Conservation (phyloP, 2,797 vertebrate genomes). For the Siniperca undulata region DNA sequence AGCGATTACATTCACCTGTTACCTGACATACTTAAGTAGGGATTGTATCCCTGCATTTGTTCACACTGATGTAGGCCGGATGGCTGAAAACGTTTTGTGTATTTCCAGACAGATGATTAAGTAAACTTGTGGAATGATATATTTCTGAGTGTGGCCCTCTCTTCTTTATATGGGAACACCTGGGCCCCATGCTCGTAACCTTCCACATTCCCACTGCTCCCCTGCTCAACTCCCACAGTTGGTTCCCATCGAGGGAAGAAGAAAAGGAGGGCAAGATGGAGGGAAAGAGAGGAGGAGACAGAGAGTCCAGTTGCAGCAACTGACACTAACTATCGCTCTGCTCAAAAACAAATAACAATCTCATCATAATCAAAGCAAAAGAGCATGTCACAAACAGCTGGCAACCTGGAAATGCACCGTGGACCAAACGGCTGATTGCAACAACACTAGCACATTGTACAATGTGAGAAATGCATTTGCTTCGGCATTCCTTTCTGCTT, state of each 20-base stretch:
- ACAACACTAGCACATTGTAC: conserved; percentile 23
- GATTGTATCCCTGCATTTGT: too few relatives aligned
- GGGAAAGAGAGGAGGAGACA: conserved; percentile 1
- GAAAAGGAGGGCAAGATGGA: conserved; percentile 38
- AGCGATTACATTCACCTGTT: too few relatives aligned
- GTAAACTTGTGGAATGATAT: too few relatives aligned
- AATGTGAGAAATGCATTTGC: conserved; percentile 63
- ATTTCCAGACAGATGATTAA: too few relatives aligned
- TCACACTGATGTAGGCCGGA: too few relatives aligned
- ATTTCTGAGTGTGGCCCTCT: too few relatives aligned
- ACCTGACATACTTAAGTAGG: too few relatives aligned
- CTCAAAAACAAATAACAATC: neutral
- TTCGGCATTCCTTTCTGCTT: conserved; percentile 60
- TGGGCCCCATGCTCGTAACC: conserved; percentile 55
- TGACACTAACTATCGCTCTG: neutral
- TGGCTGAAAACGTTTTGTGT: too few relatives aligned
- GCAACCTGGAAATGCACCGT: neutral
- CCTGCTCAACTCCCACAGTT: conserved; percentile 57
- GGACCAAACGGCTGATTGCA: conserved; percentile 20
- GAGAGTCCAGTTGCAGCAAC: conserved; percentile 9
- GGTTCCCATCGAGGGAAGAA: conserved; percentile 64
- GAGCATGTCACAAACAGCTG: conserved; percentile 9
- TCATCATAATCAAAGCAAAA: neutral
- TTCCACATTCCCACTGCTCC: conserved; percentile 47
- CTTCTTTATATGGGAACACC: conserved; percentile 41